phyloP scores from a whole-genome alignment of 2,888 invertebrate genomes.

The Mythimna loreyi region DNA sequence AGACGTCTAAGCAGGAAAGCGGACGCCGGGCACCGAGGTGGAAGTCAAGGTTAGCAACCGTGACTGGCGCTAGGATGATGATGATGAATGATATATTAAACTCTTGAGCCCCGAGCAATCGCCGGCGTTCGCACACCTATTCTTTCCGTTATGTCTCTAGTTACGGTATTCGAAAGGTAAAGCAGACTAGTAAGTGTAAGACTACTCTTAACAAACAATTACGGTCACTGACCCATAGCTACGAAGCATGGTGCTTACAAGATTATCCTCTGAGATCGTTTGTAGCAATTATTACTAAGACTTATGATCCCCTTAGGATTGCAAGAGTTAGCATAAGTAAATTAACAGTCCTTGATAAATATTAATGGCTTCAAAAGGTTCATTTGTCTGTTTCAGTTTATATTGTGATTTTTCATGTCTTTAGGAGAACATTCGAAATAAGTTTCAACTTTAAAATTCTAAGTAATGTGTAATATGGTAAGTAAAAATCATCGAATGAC shows the following conservation, averaged over 20 bases:
- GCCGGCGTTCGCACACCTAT: too few relatives aligned
- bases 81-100: too few relatives aligned
- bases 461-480: too few relatives aligned
- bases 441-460: not conserved
- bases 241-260: constrained; percentile 15
- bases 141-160: too few relatives aligned
- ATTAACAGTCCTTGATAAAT: constrained; percentile 41
- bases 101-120: too few relatives aligned
- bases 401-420: not conserved
- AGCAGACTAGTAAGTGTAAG: too few relatives aligned
- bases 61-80: too few relatives aligned
- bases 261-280: constrained; percentile 48
- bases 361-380: constrained; percentile 37
- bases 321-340: constrained; percentile 42
- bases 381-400: not conserved
- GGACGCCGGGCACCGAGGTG: too few relatives aligned
- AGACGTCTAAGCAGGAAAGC: too few relatives aligned
- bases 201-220: not conserved
- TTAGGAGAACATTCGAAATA: not conserved
- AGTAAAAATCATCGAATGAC: too few relatives aligned
- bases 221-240: not conserved
- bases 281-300: constrained; percentile 54
- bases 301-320: constrained; percentile 30
- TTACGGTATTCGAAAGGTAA: too few relatives aligned
- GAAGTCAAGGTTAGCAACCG: too few relatives aligned